phyloP scores from a whole-genome alignment of 2,888 invertebrate species.

The Drymonia ruficornis region DNA sequence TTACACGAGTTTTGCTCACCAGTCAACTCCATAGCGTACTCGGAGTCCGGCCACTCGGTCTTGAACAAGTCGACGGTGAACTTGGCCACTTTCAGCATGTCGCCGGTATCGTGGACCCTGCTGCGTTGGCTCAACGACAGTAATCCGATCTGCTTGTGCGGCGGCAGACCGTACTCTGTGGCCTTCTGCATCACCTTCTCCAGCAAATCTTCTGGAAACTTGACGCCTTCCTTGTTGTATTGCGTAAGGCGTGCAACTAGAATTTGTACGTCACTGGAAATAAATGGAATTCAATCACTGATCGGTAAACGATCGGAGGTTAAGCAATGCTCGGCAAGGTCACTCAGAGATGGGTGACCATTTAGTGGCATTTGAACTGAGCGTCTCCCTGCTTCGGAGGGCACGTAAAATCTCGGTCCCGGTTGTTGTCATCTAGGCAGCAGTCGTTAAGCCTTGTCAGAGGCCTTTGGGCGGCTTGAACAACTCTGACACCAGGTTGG shows the following conservation, averaged over 20 bases:
- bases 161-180: slow-evolving; percentile 46
- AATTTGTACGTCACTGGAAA: slow-evolving; percentile 54
- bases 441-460: no score
- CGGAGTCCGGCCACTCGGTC: slow-evolving; percentile 56
- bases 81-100: slow-evolving; percentile 53
- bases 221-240: slow-evolving; percentile 65
- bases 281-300: no score
- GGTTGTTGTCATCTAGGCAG: no score
- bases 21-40: slow-evolving; percentile 45
- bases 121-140: slow-evolving; percentile 53
- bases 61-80: slow-evolving; percentile 57
- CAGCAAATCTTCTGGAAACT: slow-evolving; percentile 54
- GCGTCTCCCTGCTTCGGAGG: no score
- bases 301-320: no score
- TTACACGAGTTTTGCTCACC: slow-evolving; percentile 41
- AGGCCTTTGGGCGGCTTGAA: no score
- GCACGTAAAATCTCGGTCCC: no score
- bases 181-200: slow-evolving; percentile 49
- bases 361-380: no score
- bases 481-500: no score
- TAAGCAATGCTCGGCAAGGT: no score
- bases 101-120: slow-evolving; percentile 41
- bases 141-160: slow-evolving; percentile 61
- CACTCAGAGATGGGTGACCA: no score
- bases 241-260: slow-evolving; percentile 54